A percentile compares a stretch with the other conserved stretches of the same genome.
These are phyloP conservation scores for Eumerus sabulonum DNA, from an alignment of 2,888 invertebrate genomes.

Conservation along the genomic window DNA sequence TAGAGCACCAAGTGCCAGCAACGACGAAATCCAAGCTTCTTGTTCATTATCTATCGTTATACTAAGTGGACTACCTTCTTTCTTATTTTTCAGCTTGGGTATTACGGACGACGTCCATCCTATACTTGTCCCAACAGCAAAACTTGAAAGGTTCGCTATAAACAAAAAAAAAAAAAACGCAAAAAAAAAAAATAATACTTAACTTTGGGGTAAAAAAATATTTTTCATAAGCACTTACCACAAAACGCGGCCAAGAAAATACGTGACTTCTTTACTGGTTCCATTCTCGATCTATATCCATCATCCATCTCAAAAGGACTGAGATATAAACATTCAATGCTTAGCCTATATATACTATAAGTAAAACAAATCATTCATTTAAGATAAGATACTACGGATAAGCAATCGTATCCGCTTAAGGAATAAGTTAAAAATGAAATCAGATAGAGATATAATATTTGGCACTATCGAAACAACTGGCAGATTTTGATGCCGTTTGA, in stretches of 20 bases:
- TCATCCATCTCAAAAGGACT: conserved; percentile 77
- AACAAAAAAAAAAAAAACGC: conserved; percentile 21
- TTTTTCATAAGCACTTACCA: conserved; percentile 82
- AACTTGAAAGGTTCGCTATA: conserved; percentile 84
- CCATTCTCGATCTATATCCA: conserved; percentile 78
- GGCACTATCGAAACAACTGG: no score
- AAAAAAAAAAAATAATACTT: background rate
- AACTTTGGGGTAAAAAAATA: background rate
- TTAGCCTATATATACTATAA: conserved; percentile 21
- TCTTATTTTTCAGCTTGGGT: conserved; percentile 80
- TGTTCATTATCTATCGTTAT: conserved; percentile 80
- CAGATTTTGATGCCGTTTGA: no score
- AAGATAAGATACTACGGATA: no score
- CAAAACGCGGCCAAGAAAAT: conserved; percentile 84
- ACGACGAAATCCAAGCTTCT: conserved; percentile 87
- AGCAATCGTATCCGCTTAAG: no score
- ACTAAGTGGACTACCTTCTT: conserved; percentile 77
- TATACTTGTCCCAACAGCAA: conserved; percentile 84
- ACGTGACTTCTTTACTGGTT: conserved; percentile 83
- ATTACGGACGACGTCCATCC: conserved; percentile 89
- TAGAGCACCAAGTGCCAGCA: conserved; percentile 85
- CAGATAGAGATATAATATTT: no score
- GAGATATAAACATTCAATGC: conserved; percentile 47
- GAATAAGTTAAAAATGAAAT: no score
- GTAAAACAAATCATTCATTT: background rate